These are phyloP conservation scores for Dryadula phaetusa DNA, from an alignment of 2,888 invertebrate species.

Conservation along the genomic window DNA sequence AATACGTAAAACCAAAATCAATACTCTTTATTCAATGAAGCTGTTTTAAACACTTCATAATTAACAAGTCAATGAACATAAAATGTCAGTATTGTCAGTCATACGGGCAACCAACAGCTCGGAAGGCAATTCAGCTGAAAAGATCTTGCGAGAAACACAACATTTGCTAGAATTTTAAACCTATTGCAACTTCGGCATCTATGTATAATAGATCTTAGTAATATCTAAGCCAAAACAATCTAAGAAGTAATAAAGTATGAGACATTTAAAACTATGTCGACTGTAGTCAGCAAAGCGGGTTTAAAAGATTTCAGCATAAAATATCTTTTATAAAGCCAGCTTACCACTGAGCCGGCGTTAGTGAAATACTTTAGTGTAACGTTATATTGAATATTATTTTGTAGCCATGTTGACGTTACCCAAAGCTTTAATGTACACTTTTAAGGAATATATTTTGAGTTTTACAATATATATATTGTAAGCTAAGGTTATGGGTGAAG, in stretches of 20 bases:
- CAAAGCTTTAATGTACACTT: constrained; percentile 20
- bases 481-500: background rate
- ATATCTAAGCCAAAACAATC: constrained; percentile 10
- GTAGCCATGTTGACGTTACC: constrained; percentile 14
- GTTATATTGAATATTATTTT: constrained; percentile 35
- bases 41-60: too few species aligned
- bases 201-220: background rate
- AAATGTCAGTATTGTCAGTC: too few species aligned
- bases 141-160: too few species aligned
- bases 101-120: too few species aligned
- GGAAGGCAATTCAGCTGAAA: too few species aligned
- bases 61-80: too few species aligned
- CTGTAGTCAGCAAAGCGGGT: constrained; percentile 40
- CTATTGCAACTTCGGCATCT: background rate
- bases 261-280: constrained; percentile 41
- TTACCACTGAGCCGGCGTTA: constrained; percentile 39
- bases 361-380: constrained; percentile 38
- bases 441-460: constrained; percentile 1
- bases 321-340: constrained; percentile 44
- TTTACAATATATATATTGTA: background rate
- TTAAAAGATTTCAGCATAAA: constrained; percentile 43
- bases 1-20: too few species aligned
- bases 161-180: too few species aligned
- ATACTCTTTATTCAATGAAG: too few species aligned
- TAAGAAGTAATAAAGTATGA: constrained; percentile 27